Percentiles rank a stretch among this genome's conserved stretches.
phyloP scores from a whole-genome alignment of 1,140 invertebrate genomes.

The Aplysia californica region DNA sequence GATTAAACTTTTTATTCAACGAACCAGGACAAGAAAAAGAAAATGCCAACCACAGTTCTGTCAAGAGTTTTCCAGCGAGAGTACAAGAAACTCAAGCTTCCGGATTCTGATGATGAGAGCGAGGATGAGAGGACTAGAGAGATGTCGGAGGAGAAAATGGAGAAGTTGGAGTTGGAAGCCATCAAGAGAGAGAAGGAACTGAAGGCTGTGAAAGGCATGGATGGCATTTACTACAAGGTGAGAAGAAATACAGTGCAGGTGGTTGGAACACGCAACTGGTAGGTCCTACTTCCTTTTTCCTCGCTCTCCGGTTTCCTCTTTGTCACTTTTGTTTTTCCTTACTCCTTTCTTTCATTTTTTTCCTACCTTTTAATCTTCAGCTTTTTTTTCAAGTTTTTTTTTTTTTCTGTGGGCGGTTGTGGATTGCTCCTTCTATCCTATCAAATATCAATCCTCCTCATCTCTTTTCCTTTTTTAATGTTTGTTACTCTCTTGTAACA shows the following conservation, averaged over 20 bases:
- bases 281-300: background rate
- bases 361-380: no score
- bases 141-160: background rate
- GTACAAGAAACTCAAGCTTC: constrained; percentile 45
- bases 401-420: no score
- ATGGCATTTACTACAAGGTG: constrained; percentile 64
- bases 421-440: no score
- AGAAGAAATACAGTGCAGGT: background rate
- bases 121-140: constrained; percentile 39
- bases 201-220: constrained; percentile 54
- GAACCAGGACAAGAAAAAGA: constrained; percentile 3
- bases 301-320: background rate
- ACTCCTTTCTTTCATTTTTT: no score
- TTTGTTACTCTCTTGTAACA: no score
- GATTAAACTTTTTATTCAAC: no score
- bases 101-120: constrained; percentile 38
- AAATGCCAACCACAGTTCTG: constrained; percentile 46
- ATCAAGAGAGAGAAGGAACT: constrained; percentile 53
- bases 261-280: background rate
- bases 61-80: constrained; percentile 53
- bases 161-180: constrained; percentile 38
- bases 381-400: no score
- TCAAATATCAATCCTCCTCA: no score
- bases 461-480: no score
- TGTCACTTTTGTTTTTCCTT: no score